Evolutionary conservation across 1,140 invertebrate genomes (phyloP).

Genomic region (Drosophila ironensis): DNA sequence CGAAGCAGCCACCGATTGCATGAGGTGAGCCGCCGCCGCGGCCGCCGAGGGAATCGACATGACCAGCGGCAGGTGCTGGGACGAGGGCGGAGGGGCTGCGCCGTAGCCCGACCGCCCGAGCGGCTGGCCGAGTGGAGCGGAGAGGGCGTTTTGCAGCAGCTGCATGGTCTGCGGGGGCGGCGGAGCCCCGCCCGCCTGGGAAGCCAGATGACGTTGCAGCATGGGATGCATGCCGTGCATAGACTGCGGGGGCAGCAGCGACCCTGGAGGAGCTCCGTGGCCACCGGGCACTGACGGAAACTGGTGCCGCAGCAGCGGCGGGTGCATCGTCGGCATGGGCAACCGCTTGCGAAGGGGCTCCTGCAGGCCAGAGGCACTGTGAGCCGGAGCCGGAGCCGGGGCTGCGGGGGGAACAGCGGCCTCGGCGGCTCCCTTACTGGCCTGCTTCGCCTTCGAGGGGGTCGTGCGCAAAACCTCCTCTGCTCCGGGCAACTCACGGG

Average conservation of each 20-base stretch:
- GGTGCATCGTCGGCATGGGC: constrained; percentile 80
- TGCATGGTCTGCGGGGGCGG: constrained; percentile 65
- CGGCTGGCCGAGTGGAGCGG: constrained; percentile 65
- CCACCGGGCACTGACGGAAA: constrained; percentile 61
- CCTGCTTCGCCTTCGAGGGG: constrained; percentile 50
- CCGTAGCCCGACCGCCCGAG: constrained; percentile 50
- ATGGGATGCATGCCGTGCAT: constrained; percentile 59
- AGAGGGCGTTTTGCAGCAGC: constrained; percentile 70
- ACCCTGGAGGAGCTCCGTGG: constrained; percentile 18
- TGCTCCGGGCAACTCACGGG: constrained; percentile 83
- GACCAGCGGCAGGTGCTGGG: constrained; percentile 49
- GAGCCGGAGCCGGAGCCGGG: constrained; percentile 37
- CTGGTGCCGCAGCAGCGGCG: constrained; percentile 72
- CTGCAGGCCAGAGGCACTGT: constrained; percentile 56
- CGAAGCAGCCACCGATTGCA: constrained; percentile 54
- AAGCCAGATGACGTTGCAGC: constrained; percentile 57
- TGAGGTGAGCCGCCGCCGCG: constrained; percentile 49
- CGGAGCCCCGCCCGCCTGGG: constrained; percentile 35
- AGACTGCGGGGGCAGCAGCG: constrained; percentile 47
- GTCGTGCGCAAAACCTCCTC: constrained; percentile 84
- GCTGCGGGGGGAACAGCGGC: not conserved
- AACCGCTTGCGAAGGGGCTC: constrained; percentile 81
- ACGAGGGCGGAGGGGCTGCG: constrained; percentile 18
- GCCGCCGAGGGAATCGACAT: constrained; percentile 64
- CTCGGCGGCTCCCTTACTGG: constrained; percentile 8